Conservation (phyloP, 2,113 vertebrate genomes). For the Suricata suricatta region DNA sequence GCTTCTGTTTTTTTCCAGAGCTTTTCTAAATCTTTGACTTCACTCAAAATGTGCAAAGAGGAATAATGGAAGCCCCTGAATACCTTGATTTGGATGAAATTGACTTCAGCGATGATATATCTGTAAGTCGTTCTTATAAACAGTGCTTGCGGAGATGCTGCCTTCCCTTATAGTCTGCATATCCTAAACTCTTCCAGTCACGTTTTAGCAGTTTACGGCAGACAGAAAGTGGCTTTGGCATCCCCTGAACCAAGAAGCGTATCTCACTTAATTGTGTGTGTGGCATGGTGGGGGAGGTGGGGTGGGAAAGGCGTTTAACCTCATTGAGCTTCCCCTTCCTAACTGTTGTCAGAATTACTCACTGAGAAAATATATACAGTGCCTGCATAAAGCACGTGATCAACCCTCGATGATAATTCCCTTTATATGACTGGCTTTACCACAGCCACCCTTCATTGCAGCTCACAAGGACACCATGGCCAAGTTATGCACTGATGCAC, state of each 20-base stretch:
- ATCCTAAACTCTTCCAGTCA: neutral
- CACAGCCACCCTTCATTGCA: neutral
- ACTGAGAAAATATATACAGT: neutral
- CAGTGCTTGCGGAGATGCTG: neutral
- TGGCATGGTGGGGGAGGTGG: neutral
- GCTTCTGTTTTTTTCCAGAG: conserved; percentile 80
- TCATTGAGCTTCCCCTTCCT: neutral
- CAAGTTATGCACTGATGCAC: neutral
- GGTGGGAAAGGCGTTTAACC: neutral
- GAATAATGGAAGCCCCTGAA: conserved; percentile 98
- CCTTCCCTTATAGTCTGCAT: neutral
- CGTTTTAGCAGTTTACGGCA: neutral
- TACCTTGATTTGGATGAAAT: conserved; percentile 99
- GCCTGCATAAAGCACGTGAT: neutral
- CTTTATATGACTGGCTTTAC: neutral
- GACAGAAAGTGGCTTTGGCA: neutral
- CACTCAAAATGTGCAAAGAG: conserved; percentile 91
- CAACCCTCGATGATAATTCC: neutral
- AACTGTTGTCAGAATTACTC: neutral
- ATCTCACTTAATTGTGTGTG: neutral
- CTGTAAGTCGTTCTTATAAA: conserved; percentile 87
- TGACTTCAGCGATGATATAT: conserved; percentile 97
- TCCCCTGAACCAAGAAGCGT: neutral
- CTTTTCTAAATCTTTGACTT: conserved; percentile 72
- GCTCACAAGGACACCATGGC: neutral